Evolutionary conservation across 2,888 invertebrate species (phyloP), one percentile per base, ranked within the genome.

Genomic region (Cheilosia soror): DNA sequence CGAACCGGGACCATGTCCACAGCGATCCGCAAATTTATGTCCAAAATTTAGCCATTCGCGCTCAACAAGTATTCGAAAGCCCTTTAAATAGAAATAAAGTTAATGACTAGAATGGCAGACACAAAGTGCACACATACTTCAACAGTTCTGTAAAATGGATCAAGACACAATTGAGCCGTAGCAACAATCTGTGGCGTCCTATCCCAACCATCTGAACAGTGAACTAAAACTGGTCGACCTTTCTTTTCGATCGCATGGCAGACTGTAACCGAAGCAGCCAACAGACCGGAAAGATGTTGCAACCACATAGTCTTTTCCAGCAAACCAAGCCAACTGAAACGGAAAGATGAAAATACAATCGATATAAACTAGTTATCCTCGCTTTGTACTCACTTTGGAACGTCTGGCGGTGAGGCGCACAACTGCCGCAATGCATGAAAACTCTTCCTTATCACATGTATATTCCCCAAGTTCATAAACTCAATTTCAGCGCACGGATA

Each of bases 161-260:
- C 99, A 47, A 99, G 94, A 90, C 99, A 93, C 51, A 99, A 94
- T 92, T 99, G 96, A 13, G 98, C 97, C 66, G 99, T 94, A 49
- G 98, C 97, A 15, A 98, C 97, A 88, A 99, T 96, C 93, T 99
- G 99, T 57, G 99, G 97, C 75, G 99, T 99, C 88, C 99, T 94
- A 93, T 99, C 99, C 99, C 99, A 99, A 58, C 99, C 99, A 93
- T 99, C 99, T 2, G 98, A 98, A 93, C 99, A 99, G 92, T 99
- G 99, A 9, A 99, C 98, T 83, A 99, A 93, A 71, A 98, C 99
- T 6, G 98, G 98, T 63, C 97, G 94, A 20, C 95, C 96, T 80
- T 97, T 96, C 65, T 94, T 94, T 88, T 96, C 96, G 80, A 98
- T 95, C 0, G 96, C 96, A 80, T 95, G 95, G 5, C 96, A 96